Percentiles rank a stretch among this genome's conserved stretches.
These are phyloP conservation scores for Tenthredo scrophulariae DNA, from an alignment of 2,888 invertebrate species.

Conservation along the genomic window DNA sequence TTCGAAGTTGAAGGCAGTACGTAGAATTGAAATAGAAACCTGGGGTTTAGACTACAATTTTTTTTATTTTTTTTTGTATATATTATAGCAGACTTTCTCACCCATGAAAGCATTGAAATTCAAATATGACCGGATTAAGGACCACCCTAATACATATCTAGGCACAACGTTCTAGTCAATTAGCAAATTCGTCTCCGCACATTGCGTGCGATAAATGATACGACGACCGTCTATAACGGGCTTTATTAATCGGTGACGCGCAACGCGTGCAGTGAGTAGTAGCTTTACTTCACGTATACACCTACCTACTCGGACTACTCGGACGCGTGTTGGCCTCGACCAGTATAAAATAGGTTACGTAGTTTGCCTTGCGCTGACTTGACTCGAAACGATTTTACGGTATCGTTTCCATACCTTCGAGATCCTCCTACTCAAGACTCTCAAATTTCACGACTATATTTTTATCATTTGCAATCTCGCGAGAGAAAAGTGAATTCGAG, in stretches of 20 bases:
- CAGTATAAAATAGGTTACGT: conserved; percentile 41
- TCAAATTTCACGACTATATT: neutral
- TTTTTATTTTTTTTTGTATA: no score
- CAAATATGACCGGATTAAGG: no score
- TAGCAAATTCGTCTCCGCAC: neutral
- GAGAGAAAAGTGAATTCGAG: neutral
- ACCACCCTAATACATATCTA: neutral
- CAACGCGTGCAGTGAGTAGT: conserved; percentile 10
- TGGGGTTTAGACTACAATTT: no score
- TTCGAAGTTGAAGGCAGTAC: no score
- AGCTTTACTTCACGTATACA: neutral
- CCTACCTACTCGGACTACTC: neutral
- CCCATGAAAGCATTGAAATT: no score
- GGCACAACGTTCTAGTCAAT: neutral
- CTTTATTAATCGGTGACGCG: conserved; percentile 24
- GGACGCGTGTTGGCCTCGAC: conserved; percentile 29
- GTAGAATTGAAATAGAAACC: no score
- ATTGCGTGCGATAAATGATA: neutral
- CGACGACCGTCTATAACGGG: neutral
- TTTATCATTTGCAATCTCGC: no score
- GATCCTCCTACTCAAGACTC: neutral
- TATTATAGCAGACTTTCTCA: no score
- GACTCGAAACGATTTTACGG: neutral
- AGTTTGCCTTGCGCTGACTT: conserved; percentile 29
- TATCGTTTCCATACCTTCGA: neutral